Base-by-base conservation (phyloP, 2,113 vertebrate genomes). In the Cyphomyrus plagiostoma region DNA sequence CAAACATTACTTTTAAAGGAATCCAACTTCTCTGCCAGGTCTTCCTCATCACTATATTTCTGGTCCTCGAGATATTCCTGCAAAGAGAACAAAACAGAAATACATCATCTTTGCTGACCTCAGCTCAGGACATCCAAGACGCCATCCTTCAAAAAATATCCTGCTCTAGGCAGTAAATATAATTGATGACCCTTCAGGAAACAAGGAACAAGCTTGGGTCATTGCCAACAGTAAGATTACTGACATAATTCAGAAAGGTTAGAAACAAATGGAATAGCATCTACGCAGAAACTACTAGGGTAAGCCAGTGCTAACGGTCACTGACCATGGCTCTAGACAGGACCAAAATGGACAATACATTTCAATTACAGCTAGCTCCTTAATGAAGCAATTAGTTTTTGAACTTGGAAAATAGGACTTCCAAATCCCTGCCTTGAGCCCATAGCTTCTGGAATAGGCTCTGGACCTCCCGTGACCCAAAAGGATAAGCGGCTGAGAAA, bases 41-140 rank as follows among this genome's bases (percentile, higher is more conserved):
- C 97, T 66, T 99, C 98, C 92, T 98, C 97, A 94, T 99, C 96
- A 0, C 96, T 95, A 94, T 97, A 99, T 93, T 99, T 99, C 91
- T 99, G 97, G 94, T 99, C 98, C 92, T 97, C 97, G 92, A 99
- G 94, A 90, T 97, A 99, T 92, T 99, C 98, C 98, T 99, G 90
- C 6, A 10, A 52, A 86, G 35, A 66, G 9, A 91, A 30, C 87
- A 46, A 9, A 0, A 84, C 39, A 48, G 45, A 45, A 48, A 3
- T 2, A 26, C 7, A 4, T n/a, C 6, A 84, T 48, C 19, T 84
- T 84, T 46, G 26, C 17, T 21, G 46, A 66, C 11, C 87, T 56
- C 26, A 39, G 86, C 30, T 87, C 50, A 87, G n/a, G 15, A 21
- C 86, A 62, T 11, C 26, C 17, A 62, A 26, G 11, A 56, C 17